Percentiles rank a stretch among this genome's conserved stretches.
These are phyloP conservation scores for Lerema accius DNA, from an alignment of 1,140 invertebrate genomes.

Conservation along the genomic window DNA sequence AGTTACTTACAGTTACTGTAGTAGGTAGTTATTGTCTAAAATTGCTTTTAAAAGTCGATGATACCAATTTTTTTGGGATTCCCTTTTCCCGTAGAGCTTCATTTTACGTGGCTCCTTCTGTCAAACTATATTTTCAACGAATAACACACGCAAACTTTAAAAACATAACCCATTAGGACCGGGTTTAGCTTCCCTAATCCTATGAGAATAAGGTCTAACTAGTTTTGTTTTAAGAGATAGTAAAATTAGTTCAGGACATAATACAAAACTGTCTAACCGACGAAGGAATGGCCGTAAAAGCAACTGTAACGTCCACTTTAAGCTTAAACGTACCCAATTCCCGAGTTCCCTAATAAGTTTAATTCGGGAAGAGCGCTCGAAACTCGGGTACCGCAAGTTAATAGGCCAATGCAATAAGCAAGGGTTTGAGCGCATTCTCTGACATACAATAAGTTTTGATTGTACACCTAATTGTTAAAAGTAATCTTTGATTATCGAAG, in stretches of 20 bases:
- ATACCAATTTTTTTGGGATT: too few relatives aligned
- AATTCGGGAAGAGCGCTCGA: neutral
- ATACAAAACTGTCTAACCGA: neutral
- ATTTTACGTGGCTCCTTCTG: too few relatives aligned
- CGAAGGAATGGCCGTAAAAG: neutral
- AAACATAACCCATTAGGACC: too few relatives aligned
- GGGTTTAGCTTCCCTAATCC: too few relatives aligned
- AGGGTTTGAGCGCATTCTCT: neutral
- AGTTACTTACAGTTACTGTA: too few relatives aligned
- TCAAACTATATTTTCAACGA: too few relatives aligned
- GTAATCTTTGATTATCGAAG: too few relatives aligned
- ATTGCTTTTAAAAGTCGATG: too few relatives aligned
- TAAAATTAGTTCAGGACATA: neutral
- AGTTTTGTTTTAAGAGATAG: neutral
- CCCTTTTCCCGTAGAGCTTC: too few relatives aligned
- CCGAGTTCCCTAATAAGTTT: conserved; percentile 10
- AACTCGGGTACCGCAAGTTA: conserved; percentile 14
- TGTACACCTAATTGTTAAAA: neutral
- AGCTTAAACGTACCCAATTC: neutral
- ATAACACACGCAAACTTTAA: too few relatives aligned
- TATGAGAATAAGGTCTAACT: neutral
- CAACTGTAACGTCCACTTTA: neutral
- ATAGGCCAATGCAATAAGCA: conserved; percentile 17
- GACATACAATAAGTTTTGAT: conserved; percentile 3
- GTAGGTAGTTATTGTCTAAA: too few relatives aligned